A percentile compares a stretch with the other conserved stretches of the same genome.
Evolutionary conservation across 2,113 vertebrate species (phyloP).

Genomic region (Sisor rabdophorus): DNA sequence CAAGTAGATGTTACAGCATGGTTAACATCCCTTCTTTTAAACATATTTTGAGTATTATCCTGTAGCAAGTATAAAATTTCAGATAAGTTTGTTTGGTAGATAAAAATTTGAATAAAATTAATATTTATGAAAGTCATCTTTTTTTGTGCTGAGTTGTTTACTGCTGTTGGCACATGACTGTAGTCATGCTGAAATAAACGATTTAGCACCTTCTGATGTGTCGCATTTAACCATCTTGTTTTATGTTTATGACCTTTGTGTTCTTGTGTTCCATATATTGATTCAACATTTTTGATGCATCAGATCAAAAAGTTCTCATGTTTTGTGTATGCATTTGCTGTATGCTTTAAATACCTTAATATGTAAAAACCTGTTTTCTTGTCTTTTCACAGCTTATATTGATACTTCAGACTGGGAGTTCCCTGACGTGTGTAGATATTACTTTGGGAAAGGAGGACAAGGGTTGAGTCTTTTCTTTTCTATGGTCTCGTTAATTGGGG

Average conservation of each 20-base stretch:
- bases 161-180: slow-evolving; percentile 11
- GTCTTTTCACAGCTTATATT: slow-evolving; percentile 64
- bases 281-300: background rate
- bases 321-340: background rate
- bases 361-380: background rate
- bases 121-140: too few species aligned
- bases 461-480: slow-evolving; percentile 95
- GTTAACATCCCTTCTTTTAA: too few species aligned
- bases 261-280: background rate
- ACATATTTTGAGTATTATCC: too few species aligned
- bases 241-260: slow-evolving; percentile 10
- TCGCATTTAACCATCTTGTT: background rate
- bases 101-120: too few species aligned
- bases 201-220: background rate
- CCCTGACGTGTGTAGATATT: slow-evolving; percentile 90
- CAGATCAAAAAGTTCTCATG: background rate
- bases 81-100: too few species aligned
- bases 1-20: too few species aligned
- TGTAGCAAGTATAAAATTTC: too few species aligned
- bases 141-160: background rate
- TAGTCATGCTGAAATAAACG: background rate
- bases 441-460: slow-evolving; percentile 89
- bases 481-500: slow-evolving; percentile 87
- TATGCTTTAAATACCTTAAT: background rate
- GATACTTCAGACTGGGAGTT: slow-evolving; percentile 92